Percentiles rank a stretch among this genome's conserved stretches.
Evolutionary conservation across 2,797 vertebrate genomes (phyloP).

Genomic region (Ctenosaura bakeri): DNA sequence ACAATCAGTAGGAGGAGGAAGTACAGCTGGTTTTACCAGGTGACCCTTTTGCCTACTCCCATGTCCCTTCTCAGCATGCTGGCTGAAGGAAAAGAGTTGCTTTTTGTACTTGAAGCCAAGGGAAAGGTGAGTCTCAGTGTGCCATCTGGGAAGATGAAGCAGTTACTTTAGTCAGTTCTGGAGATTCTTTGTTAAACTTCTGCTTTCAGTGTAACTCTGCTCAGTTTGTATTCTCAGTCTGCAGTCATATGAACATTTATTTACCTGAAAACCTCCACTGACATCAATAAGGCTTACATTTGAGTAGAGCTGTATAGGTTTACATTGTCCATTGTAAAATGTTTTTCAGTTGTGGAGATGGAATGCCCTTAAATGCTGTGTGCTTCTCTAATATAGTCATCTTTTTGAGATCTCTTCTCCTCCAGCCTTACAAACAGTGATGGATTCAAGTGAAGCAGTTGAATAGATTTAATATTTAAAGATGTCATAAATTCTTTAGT

Average conservation of each 20-base stretch:
- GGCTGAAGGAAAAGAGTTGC: neutral
- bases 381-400: neutral
- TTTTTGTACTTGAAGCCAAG: neutral
- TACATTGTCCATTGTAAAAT: neutral
- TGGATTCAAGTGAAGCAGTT: neutral
- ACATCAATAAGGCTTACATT: neutral
- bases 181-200: neutral
- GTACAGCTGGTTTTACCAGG: neutral
- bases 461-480: conserved; percentile 18
- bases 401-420: neutral
- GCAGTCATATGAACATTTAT: neutral
- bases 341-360: neutral
- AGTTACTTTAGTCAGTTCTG: no score
- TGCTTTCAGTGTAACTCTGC: neutral
- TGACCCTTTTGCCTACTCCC: neutral
- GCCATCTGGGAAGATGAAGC: no score
- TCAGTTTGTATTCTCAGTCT: neutral
- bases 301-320: neutral
- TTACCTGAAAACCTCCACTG: neutral
- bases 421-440: neutral
- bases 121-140: neutral
- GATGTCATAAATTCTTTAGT: conserved; percentile 43
- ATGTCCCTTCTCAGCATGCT: neutral
- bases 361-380: neutral
- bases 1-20: neutral